phyloP scores from a whole-genome alignment of 2,113 vertebrate genomes.

The Monopterus albus region DNA sequence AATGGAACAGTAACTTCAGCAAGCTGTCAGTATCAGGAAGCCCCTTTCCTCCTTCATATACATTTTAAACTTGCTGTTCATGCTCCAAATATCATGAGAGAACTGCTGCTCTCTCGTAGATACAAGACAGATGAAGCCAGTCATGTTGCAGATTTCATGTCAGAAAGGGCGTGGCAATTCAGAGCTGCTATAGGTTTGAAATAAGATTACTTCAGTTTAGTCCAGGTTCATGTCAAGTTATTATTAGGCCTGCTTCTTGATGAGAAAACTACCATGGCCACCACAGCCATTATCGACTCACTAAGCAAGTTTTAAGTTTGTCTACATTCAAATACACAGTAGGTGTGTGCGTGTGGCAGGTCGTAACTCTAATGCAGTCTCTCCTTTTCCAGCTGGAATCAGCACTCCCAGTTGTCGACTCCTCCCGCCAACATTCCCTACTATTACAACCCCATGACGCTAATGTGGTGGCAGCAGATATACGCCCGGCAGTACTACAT shows the following conservation, averaged over 20 bases:
- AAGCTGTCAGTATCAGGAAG: too few species aligned
- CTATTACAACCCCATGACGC: conserved; percentile 88
- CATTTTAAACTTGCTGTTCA: too few species aligned
- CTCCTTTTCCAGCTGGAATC: conserved; percentile 74
- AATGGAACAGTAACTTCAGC: too few species aligned
- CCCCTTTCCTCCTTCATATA: too few species aligned
- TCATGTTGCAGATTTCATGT: too few species aligned
- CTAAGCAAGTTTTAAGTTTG: background rate
- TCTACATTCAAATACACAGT: too few species aligned
- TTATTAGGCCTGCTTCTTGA: background rate
- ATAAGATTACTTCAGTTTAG: too few species aligned
- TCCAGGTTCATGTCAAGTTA: too few species aligned
- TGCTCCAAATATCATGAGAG: background rate
- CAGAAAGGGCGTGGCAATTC: too few species aligned
- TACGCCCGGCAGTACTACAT: conserved; percentile 93
- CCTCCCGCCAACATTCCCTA: conserved; percentile 77
- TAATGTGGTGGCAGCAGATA: conserved; percentile 96
- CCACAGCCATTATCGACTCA: background rate
- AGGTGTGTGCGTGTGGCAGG: background rate
- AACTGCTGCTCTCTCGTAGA: background rate
- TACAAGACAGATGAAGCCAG: too few species aligned
- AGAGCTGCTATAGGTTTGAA: too few species aligned
- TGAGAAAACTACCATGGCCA: too few species aligned
- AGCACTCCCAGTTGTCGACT: conserved; percentile 75
- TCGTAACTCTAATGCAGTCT: background rate